A percentile compares a stretch with the other conserved stretches of the same genome.
Conservation (phyloP, 2,888 invertebrate species). For the Nebria brevicollis region DNA sequence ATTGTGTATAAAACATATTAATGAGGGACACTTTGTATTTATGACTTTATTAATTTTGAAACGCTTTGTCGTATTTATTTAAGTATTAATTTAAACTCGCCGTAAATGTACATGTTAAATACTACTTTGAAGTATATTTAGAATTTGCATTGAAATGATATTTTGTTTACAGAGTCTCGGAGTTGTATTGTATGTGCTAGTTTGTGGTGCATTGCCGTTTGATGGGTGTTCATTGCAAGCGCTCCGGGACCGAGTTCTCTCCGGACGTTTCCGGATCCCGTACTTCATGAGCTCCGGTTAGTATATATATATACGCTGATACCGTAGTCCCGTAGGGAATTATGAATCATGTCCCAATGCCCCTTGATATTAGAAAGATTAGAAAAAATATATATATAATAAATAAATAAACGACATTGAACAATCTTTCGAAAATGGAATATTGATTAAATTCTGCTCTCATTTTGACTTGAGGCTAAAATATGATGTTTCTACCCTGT, state of each 20-base stretch:
- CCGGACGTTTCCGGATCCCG: conserved; percentile 95
- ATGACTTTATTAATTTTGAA: background rate
- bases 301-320: conserved; percentile 51
- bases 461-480: background rate
- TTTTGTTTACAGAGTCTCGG: conserved; percentile 84
- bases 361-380: background rate
- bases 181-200: conserved; percentile 94
- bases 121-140: background rate
- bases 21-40: no score
- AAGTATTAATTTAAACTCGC: no score
- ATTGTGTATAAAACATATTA: no score
- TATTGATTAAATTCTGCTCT: background rate
- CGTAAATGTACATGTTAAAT: no score
- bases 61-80: background rate
- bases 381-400: no score
- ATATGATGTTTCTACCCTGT: background rate
- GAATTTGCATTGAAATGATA: conserved; percentile 23
- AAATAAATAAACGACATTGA: background rate
- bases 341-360: background rate
- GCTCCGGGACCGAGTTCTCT: conserved; percentile 89
- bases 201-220: conserved; percentile 95
- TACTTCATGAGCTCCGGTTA: conserved; percentile 98
- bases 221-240: conserved; percentile 94
- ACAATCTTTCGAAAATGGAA: background rate
- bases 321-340: background rate